phyloP scores from a whole-genome alignment of 2,797 vertebrate genomes.

The Macropodus opercularis region DNA sequence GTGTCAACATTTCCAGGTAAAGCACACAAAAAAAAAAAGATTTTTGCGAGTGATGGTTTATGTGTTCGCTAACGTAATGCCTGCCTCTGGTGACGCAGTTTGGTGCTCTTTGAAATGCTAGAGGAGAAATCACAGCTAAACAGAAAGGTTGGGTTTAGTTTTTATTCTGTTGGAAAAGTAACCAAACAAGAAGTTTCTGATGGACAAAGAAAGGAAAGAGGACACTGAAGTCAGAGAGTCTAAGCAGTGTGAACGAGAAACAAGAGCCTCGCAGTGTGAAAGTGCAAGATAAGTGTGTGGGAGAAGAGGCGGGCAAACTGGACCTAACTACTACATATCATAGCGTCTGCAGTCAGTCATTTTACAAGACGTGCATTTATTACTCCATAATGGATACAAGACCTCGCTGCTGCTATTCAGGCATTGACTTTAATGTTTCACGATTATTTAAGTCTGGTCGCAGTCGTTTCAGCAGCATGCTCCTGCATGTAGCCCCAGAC shows the following conservation, averaged over 20 bases:
- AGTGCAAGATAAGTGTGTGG: conserved; percentile 12
- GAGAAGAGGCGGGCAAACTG: background rate
- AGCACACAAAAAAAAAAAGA: conserved; percentile 3
- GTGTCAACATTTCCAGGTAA: conserved; percentile 31
- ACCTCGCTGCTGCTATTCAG: conserved; percentile 12
- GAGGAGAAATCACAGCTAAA: background rate
- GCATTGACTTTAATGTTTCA: no score
- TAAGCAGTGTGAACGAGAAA: conserved; percentile 35
- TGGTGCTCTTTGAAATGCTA: background rate
- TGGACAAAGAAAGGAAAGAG: conserved; percentile 24
- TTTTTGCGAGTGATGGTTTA: background rate
- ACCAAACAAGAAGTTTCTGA: conserved; percentile 8
- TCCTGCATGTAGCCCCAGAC: conserved; percentile 25
- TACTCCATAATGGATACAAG: no score
- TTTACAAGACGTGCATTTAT: conserved; percentile 29
- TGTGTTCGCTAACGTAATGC: background rate
- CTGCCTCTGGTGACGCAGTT: background rate
- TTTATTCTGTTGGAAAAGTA: background rate
- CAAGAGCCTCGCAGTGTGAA: conserved; percentile 16
- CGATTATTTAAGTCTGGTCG: conserved; percentile 26
- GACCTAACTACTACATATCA: conserved; percentile 16
- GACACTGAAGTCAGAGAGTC: conserved; percentile 30
- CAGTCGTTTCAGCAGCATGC: background rate
- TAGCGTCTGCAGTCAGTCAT: conserved; percentile 12
- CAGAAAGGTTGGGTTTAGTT: background rate